These are phyloP conservation scores for Natrix natrix DNA, from an alignment of 2,797 vertebrate genomes.

Conservation along the genomic window DNA sequence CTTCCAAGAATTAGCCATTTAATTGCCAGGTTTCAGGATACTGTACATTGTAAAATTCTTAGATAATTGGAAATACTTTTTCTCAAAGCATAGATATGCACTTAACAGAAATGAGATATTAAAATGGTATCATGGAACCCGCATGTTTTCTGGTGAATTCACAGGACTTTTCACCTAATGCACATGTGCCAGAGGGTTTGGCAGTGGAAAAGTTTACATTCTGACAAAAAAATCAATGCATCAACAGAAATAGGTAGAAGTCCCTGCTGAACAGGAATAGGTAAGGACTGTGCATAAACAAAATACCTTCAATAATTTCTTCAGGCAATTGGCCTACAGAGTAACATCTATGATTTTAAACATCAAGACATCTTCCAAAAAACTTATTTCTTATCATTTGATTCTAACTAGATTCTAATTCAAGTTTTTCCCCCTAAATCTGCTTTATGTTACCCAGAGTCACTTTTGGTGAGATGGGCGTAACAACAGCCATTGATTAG, in stretches of 20 bases:
- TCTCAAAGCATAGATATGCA: not conserved
- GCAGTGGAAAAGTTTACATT: constrained; percentile 20
- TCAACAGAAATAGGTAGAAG: not conserved
- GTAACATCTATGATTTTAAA: not conserved
- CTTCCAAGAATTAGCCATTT: not conserved
- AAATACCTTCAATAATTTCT: not conserved
- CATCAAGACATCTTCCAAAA: not conserved
- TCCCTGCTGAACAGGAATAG: not conserved
- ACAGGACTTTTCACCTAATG: not conserved
- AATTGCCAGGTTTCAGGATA: not conserved
- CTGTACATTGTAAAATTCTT: not conserved
- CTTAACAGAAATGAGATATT: not conserved
- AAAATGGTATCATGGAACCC: not conserved
- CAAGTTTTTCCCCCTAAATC: not conserved
- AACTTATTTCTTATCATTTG: not conserved
- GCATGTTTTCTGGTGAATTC: constrained; percentile 8
- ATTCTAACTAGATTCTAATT: not conserved
- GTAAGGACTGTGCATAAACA: not conserved
- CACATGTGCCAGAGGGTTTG: not conserved
- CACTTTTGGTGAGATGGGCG: not conserved
- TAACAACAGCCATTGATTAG: not conserved
- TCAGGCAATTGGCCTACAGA: not conserved
- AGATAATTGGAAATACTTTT: not conserved
- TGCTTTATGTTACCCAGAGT: not conserved
- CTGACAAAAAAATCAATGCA: not conserved